Percentiles rank a stretch among this genome's conserved stretches.
These are phyloP conservation scores for rabbit (Oryctolagus cuniculus) DNA, from an alignment of 2,113 vertebrate genomes.

Conservation along the genomic window DNA sequence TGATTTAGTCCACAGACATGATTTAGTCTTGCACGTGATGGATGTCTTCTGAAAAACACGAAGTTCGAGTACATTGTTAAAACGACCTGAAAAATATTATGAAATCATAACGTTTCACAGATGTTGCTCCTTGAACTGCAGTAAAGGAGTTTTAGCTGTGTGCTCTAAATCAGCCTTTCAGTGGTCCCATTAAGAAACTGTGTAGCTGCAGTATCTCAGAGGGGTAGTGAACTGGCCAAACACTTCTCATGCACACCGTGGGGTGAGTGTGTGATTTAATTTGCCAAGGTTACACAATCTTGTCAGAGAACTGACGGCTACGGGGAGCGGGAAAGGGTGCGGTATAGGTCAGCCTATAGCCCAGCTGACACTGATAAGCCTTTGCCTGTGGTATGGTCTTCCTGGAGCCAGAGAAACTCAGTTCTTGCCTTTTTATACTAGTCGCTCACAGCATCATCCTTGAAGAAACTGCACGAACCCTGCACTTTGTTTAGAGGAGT, in stretches of 20 bases:
- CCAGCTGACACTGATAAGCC: neutral
- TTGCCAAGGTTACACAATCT: neutral
- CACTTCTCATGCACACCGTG: neutral
- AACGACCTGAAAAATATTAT: slow-evolving; percentile 39
- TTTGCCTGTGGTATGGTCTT: neutral
- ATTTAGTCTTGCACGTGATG: slow-evolving; percentile 19
- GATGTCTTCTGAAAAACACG: slow-evolving; percentile 49
- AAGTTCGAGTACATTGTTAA: neutral
- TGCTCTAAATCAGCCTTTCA: slow-evolving; percentile 35
- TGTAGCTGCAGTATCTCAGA: neutral
- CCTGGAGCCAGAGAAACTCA: neutral
- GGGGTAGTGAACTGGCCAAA: neutral
- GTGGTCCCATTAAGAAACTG: neutral
- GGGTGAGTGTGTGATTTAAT: neutral
- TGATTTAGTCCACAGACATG: neutral
- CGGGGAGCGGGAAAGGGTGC: neutral
- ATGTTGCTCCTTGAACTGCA: slow-evolving; percentile 22
- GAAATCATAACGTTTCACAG: slow-evolving; percentile 29
- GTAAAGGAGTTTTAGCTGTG: neutral
- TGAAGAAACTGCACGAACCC: neutral
- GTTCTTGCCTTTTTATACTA: neutral
- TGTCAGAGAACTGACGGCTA: neutral
- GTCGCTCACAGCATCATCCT: neutral
- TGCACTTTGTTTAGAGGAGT: neutral
- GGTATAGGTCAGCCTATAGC: neutral